These are phyloP conservation scores for Basileuterus tristriatus DNA, from an alignment of 2,797 vertebrate genomes.

Conservation along the genomic window DNA sequence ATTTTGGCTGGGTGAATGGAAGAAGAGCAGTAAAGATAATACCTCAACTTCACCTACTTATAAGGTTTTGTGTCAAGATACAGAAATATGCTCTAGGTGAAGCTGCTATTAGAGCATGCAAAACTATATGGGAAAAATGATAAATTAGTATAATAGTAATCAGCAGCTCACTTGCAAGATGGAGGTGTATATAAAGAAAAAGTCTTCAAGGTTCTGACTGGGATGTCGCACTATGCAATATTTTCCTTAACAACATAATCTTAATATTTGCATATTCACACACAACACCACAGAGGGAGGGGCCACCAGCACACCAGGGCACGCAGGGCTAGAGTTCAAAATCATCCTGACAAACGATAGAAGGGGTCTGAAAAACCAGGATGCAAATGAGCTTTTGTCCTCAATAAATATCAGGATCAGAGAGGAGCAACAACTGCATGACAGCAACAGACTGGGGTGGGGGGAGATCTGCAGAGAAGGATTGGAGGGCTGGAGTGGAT, in stretches of 20 bases:
- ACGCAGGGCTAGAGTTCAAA: not conserved
- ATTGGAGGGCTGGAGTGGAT: not conserved
- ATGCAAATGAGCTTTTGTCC: constrained; percentile 30
- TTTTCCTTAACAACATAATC: constrained; percentile 35
- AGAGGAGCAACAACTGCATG: constrained; percentile 21
- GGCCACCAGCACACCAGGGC: not conserved
- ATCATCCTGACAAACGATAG: not conserved
- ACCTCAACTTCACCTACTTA: not conserved
- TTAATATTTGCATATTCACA: constrained; percentile 17
- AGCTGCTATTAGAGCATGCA: not conserved
- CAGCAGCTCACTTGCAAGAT: not conserved
- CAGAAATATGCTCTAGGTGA: not conserved
- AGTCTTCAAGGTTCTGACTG: constrained; percentile 30
- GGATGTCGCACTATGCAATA: constrained; percentile 1
- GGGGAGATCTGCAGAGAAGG: constrained; percentile 3
- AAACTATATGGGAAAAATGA: not conserved
- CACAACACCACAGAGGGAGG: not conserved
- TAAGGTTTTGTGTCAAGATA: not conserved
- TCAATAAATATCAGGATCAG: constrained; percentile 6
- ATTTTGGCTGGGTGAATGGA: not conserved
- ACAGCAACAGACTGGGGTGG: not conserved
- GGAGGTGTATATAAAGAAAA: not conserved
- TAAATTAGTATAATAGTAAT: not conserved
- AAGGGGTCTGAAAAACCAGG: constrained; percentile 4
- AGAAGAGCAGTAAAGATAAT: not conserved